Evolutionary conservation across 2,888 invertebrate species (phyloP).

Genomic region (Paralinhomoeus sp.): DNA sequence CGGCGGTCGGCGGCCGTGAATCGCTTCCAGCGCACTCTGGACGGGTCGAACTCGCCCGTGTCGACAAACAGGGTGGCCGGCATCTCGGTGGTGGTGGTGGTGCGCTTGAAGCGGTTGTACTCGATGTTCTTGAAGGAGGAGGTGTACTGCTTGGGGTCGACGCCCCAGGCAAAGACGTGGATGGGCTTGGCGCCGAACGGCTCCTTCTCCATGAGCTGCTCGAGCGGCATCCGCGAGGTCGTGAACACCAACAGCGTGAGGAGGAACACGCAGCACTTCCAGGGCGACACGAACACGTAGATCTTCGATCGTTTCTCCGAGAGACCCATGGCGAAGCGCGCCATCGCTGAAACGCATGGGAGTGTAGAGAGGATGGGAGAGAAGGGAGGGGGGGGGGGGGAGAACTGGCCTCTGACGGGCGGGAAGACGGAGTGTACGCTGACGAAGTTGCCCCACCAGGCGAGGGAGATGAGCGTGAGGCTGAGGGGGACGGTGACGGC

Average conservation of each 20-base stretch:
- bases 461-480: slow-evolving; percentile 59
- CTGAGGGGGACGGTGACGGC: slow-evolving; percentile 66
- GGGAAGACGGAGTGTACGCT: slow-evolving; percentile 56
- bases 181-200: slow-evolving; percentile 23
- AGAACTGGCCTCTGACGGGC: slow-evolving; percentile 18
- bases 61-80: too few relatives aligned
- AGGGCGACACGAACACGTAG: slow-evolving; percentile 63
- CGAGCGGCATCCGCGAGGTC: neutral
- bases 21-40: neutral
- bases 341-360: slow-evolving; percentile 8
- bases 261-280: slow-evolving; percentile 65
- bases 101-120: too few relatives aligned
- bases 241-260: slow-evolving; percentile 44
- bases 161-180: slow-evolving; percentile 17
- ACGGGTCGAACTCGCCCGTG: too few relatives aligned
- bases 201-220: slow-evolving; percentile 8
- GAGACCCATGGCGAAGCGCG: slow-evolving; percentile 34
- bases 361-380: neutral
- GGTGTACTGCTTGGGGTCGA: too few relatives aligned
- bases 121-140: too few relatives aligned
- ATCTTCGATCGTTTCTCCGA: slow-evolving; percentile 60
- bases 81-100: too few relatives aligned
- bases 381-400: slow-evolving; percentile 2
- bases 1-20: neutral
- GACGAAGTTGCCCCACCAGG: slow-evolving; percentile 97